A percentile compares a stretch with the other conserved stretches of the same genome.
phyloP scores from a whole-genome alignment of 2,888 invertebrate species.

The Drosophila nr. fundita region DNA sequence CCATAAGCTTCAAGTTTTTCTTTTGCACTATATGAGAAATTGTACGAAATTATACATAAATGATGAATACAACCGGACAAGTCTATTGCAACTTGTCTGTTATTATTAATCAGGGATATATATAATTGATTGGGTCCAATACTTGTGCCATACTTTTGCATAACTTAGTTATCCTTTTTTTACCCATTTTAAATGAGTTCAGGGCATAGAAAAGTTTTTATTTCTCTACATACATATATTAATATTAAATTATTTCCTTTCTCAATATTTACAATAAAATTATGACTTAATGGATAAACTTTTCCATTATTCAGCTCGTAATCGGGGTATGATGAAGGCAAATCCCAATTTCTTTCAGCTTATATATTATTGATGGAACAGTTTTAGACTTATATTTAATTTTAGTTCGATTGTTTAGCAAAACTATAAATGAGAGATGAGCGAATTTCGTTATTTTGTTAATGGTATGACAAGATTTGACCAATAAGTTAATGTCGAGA shows the following conservation, averaged over 20 bases:
- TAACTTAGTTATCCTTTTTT: not conserved
- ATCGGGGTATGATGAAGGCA: not conserved
- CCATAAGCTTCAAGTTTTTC: not conserved
- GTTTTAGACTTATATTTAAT: not conserved
- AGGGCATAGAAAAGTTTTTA: not conserved
- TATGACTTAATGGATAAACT: not conserved
- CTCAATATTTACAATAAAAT: not conserved
- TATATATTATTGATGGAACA: not conserved
- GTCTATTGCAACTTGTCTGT: not conserved
- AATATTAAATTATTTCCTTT: not conserved
- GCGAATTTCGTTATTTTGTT: not conserved
- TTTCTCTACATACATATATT: not conserved
- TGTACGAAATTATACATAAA: not conserved
- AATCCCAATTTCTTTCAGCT: not conserved
- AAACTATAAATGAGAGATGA: not conserved
- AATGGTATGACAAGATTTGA: not conserved
- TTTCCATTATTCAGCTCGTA: not conserved
- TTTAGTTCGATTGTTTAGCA: not conserved
- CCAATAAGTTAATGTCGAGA: not conserved
- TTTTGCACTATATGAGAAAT: not conserved
- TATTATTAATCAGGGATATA: not conserved
- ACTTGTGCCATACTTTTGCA: not conserved
- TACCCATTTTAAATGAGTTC: not conserved
- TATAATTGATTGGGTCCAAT: not conserved
- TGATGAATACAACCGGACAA: not conserved